phyloP scores from a whole-genome alignment of 2,888 invertebrate species.

The Spodoptera picta region DNA sequence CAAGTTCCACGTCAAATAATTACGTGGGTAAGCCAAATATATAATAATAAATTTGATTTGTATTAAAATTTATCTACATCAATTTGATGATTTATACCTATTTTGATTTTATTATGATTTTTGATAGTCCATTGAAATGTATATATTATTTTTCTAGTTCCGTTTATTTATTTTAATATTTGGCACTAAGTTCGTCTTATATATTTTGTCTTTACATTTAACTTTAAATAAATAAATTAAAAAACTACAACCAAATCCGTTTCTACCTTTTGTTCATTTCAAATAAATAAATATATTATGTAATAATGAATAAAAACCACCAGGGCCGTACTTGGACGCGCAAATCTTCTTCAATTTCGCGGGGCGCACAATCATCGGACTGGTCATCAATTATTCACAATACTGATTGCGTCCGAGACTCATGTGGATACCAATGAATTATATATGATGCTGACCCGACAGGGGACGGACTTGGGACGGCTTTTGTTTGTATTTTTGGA shows the following conservation, averaged over 20 bases:
- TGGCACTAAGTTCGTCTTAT: no score
- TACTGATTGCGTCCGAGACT: constrained; percentile 88
- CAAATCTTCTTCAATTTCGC: constrained; percentile 84
- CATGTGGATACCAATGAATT: constrained; percentile 84
- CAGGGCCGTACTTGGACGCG: constrained; percentile 65
- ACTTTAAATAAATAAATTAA: no score
- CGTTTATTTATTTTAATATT: no score
- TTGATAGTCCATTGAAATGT: no score
- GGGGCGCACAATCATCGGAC: constrained; percentile 82
- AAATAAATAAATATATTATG: constrained; percentile 20
- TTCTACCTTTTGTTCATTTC: constrained; percentile 30
- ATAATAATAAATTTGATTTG: no score
- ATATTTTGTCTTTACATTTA: no score
- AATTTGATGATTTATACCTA: no score
- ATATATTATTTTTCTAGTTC: no score
- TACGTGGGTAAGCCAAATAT: no score
- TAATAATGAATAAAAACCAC: constrained; percentile 74
- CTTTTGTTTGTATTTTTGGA: constrained; percentile 1
- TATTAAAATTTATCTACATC: no score
- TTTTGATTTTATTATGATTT: no score
- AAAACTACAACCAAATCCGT: constrained; percentile 22
- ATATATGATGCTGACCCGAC: constrained; percentile 78
- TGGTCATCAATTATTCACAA: constrained; percentile 85
- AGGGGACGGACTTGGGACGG: constrained; percentile 66
- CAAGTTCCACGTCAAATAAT: no score